phyloP scores from a whole-genome alignment of 2,113 vertebrate species.

The Xenotilapia longispinis region DNA sequence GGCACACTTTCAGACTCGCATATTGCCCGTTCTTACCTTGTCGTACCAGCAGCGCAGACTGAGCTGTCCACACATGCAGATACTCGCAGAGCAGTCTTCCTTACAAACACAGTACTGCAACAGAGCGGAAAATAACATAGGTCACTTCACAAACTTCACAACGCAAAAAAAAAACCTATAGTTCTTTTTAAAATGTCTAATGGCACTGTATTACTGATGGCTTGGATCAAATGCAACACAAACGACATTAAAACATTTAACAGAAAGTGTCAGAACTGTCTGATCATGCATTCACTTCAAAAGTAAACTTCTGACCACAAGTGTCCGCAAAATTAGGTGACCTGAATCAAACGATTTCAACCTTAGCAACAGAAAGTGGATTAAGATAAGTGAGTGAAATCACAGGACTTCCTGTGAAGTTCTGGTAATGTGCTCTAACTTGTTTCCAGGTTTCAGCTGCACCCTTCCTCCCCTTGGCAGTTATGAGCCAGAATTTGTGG shows the following conservation, averaged over 20 bases:
- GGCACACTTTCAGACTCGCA: background rate
- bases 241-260: background rate
- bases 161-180: background rate
- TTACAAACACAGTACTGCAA: constrained; percentile 92
- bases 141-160: background rate
- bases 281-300: background rate
- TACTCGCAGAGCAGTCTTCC: constrained; percentile 94
- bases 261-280: background rate
- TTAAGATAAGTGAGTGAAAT: background rate
- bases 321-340: background rate
- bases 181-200: background rate
- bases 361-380: background rate
- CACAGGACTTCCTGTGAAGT: background rate
- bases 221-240: background rate
- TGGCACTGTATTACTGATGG: background rate
- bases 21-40: constrained; percentile 75
- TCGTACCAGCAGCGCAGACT: constrained; percentile 98
- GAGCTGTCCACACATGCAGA: constrained; percentile 97
- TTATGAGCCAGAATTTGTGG: background rate
- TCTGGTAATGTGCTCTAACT: background rate
- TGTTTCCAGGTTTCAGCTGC: background rate
- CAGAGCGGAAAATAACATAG: background rate
- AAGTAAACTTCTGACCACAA: background rate
- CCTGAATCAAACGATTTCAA: background rate
- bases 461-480: background rate